These are phyloP conservation scores for Chrosomus eos DNA, from an alignment of 2,797 vertebrate genomes.

Conservation along the genomic window DNA sequence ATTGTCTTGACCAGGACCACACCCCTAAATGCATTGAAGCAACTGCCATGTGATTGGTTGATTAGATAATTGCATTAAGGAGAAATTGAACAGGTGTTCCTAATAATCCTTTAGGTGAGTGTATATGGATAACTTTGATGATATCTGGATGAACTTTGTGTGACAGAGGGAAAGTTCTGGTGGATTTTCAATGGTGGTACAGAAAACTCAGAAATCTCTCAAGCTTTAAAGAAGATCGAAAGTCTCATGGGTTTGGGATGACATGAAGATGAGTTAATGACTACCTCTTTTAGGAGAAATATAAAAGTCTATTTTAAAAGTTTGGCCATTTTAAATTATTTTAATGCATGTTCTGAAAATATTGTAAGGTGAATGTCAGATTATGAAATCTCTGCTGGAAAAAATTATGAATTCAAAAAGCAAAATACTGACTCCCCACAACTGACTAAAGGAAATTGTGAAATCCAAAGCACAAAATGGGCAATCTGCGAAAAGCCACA, in stretches of 20 bases:
- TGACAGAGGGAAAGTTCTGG: neutral
- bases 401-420: neutral
- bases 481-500: neutral
- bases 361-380: no score
- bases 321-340: neutral
- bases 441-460: neutral
- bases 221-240: neutral
- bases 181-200: neutral
- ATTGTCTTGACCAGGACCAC: no score
- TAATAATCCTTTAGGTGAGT: no score
- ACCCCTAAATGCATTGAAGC: no score
- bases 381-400: neutral
- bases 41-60: no score
- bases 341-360: neutral
- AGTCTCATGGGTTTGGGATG: neutral
- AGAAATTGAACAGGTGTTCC: no score
- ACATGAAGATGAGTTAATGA: neutral
- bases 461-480: constrained; percentile 24
- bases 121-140: neutral
- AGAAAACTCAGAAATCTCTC: neutral
- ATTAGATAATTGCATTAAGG: no score
- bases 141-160: neutral
- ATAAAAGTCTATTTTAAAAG: neutral
- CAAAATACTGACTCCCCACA: neutral
- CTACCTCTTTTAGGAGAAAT: neutral